These are phyloP conservation scores for Caranx ignobilis DNA, from an alignment of 2,113 vertebrate genomes.

Conservation along the genomic window DNA sequence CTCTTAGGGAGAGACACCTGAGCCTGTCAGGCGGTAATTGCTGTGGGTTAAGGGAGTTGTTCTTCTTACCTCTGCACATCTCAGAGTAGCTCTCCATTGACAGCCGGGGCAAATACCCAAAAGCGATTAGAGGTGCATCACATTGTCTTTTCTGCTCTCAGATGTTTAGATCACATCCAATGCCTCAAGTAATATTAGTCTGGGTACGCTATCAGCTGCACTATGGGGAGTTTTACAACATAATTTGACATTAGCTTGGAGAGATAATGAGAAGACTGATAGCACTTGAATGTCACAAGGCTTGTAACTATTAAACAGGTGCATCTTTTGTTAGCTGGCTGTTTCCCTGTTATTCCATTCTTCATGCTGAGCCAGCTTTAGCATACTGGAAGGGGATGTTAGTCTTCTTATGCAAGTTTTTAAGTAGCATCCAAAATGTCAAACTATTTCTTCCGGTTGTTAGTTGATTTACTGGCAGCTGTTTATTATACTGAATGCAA, in stretches of 20 bases:
- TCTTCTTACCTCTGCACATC: constrained; percentile 48
- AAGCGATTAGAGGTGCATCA: constrained; percentile 27
- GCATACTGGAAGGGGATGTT: neutral
- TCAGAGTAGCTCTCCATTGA: constrained; percentile 68
- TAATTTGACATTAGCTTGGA: neutral
- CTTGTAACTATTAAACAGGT: too few species aligned
- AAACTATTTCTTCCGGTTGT: neutral
- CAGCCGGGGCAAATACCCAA: constrained; percentile 55
- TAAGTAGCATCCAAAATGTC: neutral
- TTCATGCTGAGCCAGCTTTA: neutral
- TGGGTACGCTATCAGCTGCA: neutral
- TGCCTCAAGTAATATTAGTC: constrained; percentile 16
- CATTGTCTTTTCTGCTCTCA: constrained; percentile 43
- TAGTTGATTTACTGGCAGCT: neutral
- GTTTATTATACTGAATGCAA: neutral
- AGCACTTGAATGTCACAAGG: neutral
- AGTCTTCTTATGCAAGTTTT: neutral
- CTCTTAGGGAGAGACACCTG: constrained; percentile 45
- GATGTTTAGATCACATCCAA: constrained; percentile 14
- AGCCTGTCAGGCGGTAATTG: constrained; percentile 75
- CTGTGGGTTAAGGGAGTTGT: constrained; percentile 64
- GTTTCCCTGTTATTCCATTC: neutral
- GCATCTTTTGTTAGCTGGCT: neutral
- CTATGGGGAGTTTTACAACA: neutral
- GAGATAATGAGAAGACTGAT: neutral